Percentiles rank a stretch among this genome's conserved stretches.
Evolutionary conservation across 2,888 invertebrate species (phyloP).

Genomic region (Drosophila anomalata): DNA sequence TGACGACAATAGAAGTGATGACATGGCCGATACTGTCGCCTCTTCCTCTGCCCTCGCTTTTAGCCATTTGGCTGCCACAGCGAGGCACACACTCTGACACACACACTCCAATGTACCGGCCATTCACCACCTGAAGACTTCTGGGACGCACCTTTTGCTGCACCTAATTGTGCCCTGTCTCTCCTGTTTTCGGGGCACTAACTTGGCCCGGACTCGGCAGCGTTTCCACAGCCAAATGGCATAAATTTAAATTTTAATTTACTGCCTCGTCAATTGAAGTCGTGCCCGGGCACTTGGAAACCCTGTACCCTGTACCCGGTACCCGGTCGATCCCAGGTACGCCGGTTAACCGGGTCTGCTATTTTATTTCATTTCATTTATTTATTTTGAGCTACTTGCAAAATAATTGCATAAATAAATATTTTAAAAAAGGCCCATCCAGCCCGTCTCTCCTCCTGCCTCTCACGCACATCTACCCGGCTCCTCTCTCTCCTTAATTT

Average conservation of each 20-base stretch:
- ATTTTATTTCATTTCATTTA: constrained; percentile 79
- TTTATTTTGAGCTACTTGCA: constrained; percentile 82
- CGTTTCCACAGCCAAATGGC: constrained; percentile 62
- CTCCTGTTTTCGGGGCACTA: constrained; percentile 40
- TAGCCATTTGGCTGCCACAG: constrained; percentile 24
- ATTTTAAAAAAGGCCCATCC: constrained; percentile 75
- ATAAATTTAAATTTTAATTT: constrained; percentile 82
- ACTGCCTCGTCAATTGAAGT: constrained; percentile 75
- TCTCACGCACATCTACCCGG: constrained; percentile 24
- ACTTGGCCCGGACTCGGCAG: constrained; percentile 24
- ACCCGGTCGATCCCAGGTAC: constrained; percentile 31
- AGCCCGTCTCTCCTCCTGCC: constrained; percentile 26
- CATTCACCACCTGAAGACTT: constrained; percentile 11
- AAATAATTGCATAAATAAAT: constrained; percentile 82
- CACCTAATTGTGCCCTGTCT: constrained; percentile 72
- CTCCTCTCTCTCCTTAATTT: constrained; percentile 70
- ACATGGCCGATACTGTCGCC: constrained; percentile 59
- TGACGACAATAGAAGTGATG: constrained; percentile 80
- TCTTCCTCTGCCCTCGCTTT: not conserved
- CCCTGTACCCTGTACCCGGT: constrained; percentile 13
- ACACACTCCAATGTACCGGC: not conserved
- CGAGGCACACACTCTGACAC: not conserved
- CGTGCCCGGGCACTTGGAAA: constrained; percentile 65
- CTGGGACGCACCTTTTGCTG: constrained; percentile 61
- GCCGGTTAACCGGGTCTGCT: constrained; percentile 45